These are phyloP conservation scores for Eristalis intricaria DNA, from an alignment of 2,888 invertebrate genomes.

Conservation along the genomic window DNA sequence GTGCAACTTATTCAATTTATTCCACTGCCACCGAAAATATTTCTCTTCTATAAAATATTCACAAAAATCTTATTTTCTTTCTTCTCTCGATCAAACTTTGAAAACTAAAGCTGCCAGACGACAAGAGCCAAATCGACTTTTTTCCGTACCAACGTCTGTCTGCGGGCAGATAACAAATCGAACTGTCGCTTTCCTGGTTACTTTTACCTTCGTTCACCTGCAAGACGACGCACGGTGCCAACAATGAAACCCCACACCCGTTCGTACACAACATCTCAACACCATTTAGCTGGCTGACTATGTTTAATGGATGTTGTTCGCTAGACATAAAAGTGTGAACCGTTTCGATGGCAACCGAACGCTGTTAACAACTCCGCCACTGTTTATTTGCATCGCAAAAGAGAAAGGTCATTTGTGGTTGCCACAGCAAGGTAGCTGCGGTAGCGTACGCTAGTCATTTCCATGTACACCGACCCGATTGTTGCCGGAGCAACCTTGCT, in stretches of 20 bases:
- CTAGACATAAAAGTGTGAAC: constrained; percentile 44
- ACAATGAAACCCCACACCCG: constrained; percentile 3
- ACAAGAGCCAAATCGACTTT: constrained; percentile 24
- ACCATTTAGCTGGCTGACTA: constrained; percentile 38
- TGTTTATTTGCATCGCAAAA: constrained; percentile 62
- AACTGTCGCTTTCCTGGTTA: constrained; percentile 72
- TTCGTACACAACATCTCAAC: background rate
- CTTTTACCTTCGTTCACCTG: constrained; percentile 71
- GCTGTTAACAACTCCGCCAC: constrained; percentile 54
- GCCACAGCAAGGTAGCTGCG: constrained; percentile 26
- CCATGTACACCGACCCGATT: constrained; percentile 35
- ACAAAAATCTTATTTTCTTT: constrained; percentile 23
- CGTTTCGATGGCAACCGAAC: constrained; percentile 66
- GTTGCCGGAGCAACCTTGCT: constrained; percentile 62
- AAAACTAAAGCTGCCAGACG: background rate
- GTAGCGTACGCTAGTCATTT: constrained; percentile 45
- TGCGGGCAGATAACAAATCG: constrained; percentile 67
- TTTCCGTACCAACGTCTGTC: constrained; percentile 70
- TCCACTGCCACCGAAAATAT: constrained; percentile 40
- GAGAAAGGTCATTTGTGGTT: constrained; percentile 69
- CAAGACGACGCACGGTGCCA: constrained; percentile 7
- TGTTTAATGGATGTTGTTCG: constrained; percentile 34
- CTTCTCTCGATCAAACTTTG: background rate
- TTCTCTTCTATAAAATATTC: constrained; percentile 29
- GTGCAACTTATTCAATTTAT: constrained; percentile 34